Evolutionary conservation across 2,797 vertebrate genomes (phyloP), one percentile per base, ranked within the genome.

Genomic region (Semaprochilodus insignis): DNA sequence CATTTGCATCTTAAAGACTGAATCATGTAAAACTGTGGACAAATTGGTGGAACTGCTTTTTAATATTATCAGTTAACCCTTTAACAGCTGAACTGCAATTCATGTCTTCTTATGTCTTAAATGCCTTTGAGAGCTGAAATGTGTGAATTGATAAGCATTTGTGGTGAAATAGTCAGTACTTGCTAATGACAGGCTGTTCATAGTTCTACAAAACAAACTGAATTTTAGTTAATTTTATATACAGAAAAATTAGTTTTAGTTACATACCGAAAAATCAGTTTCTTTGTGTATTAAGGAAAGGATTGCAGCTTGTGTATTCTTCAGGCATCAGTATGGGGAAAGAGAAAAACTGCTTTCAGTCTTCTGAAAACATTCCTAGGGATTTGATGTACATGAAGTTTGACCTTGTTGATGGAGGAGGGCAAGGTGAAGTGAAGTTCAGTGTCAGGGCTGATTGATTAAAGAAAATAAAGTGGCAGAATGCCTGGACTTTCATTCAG

Each of bases 391-490:
- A 23, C 60, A 40, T 17, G 16, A 34, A 31, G 44, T 65, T 59
- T 66, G 60, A 74, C 82, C 82, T 74, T 74, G 82, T 27, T 67
- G 82, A 79, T 79, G 70, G 70, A 74, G 59, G 71, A 69, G 19
- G 15, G 21, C 31, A 62, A 67, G 70, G 60, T 74, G 65, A 66
- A 66, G 72, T 17, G 76, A 65, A 78, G 76, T 78, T 78, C 76
- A 74, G 73, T 60, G 81, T 83, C 17, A 51, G 59, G 48, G 31
- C 15, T 27, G 74, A 63, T 77, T 62, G 48, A 73, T 54, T 23
- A 36, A 23, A 36, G 13, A 65, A 44, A n/a, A 23, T 60, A 52
- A 62, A 54, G 40, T 16, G 62, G 40, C 25, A 52, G 59, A 34
- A 72, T 23, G 27, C 62, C 54, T 75, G 63, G 72, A 69, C 31